Evolutionary conservation across 2,888 invertebrate species (phyloP).

Genomic region (Papilio protenor): DNA sequence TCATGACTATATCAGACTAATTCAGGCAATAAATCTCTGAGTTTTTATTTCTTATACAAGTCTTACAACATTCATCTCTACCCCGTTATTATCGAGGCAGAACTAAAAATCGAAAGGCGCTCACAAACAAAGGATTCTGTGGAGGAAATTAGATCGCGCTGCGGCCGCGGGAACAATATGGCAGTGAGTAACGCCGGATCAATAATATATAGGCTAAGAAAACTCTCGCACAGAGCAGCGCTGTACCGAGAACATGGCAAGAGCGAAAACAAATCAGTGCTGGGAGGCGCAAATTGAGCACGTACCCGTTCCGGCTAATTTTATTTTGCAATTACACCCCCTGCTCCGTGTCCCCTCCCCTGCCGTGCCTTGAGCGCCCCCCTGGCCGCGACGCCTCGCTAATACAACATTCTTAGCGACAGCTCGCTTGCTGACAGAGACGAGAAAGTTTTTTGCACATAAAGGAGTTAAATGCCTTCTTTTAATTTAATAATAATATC

Average conservation of each 20-base stretch:
- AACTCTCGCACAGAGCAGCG: conserved; percentile 60
- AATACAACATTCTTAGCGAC: conserved; percentile 83
- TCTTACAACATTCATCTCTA: conserved; percentile 8
- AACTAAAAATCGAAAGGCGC: conserved; percentile 32
- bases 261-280: conserved; percentile 83
- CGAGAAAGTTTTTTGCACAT: conserved; percentile 5
- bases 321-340: conserved; percentile 85
- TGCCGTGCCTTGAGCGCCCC: conserved; percentile 54
- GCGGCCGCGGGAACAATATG: conserved; percentile 66
- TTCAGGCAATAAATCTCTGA: background rate
- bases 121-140: conserved; percentile 33
- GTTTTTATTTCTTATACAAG: background rate
- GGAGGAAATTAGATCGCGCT: conserved; percentile 42
- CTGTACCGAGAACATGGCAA: conserved; percentile 62
- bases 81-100: conserved; percentile 1
- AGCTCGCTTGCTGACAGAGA: conserved; percentile 54
- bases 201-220: conserved; percentile 83
- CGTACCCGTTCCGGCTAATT: conserved; percentile 84
- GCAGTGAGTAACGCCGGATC: conserved; percentile 70
- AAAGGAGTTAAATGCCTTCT: background rate
- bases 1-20: background rate
- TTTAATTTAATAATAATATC: background rate
- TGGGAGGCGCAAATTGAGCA: conserved; percentile 84
- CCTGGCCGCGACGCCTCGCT: conserved; percentile 58
- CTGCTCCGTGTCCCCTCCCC: conserved; percentile 50